phyloP scores from a whole-genome alignment of 1,140 invertebrate genomes.

The Ephestia elutella region DNA sequence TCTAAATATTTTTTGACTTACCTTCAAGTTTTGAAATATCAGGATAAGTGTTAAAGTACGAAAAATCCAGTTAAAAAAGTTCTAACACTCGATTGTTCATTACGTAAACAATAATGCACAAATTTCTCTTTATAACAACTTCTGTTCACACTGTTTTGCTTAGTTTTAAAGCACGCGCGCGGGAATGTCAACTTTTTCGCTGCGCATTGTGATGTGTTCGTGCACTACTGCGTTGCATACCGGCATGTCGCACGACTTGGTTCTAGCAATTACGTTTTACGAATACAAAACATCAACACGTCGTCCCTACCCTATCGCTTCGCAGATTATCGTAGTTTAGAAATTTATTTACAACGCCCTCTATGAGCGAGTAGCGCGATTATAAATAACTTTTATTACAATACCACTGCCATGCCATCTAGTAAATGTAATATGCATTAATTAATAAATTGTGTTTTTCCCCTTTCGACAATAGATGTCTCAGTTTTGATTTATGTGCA shows the following conservation, averaged over 20 bases:
- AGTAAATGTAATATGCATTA: not conserved
- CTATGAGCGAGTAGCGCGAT: constrained; percentile 21
- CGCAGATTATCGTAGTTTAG: constrained; percentile 12
- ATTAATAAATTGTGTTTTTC: constrained; percentile 1
- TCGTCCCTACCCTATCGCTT: constrained; percentile 12
- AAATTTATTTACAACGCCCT: constrained; percentile 24
- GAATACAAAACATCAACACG: constrained; percentile 60
- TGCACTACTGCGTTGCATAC: constrained; percentile 43
- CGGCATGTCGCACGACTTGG: constrained; percentile 49
- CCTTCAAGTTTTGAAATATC: not conserved
- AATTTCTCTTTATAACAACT: constrained; percentile 45
- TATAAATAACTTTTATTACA: not conserved
- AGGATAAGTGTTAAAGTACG: not conserved
- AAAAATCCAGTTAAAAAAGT: constrained; percentile 35
- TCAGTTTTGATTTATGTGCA: not conserved
- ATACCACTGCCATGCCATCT: not conserved
- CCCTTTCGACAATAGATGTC: constrained; percentile 21
- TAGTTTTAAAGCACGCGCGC: constrained; percentile 43
- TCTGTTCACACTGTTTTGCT: constrained; percentile 58
- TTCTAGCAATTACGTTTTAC: constrained; percentile 43
- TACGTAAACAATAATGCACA: constrained; percentile 50
- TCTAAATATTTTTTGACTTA: not conserved
- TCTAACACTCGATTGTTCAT: constrained; percentile 37
- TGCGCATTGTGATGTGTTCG: constrained; percentile 38
- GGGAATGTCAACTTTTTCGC: constrained; percentile 50